These are phyloP conservation scores for Paratilapia polleni DNA, from an alignment of 2,113 vertebrate genomes.

Conservation along the genomic window DNA sequence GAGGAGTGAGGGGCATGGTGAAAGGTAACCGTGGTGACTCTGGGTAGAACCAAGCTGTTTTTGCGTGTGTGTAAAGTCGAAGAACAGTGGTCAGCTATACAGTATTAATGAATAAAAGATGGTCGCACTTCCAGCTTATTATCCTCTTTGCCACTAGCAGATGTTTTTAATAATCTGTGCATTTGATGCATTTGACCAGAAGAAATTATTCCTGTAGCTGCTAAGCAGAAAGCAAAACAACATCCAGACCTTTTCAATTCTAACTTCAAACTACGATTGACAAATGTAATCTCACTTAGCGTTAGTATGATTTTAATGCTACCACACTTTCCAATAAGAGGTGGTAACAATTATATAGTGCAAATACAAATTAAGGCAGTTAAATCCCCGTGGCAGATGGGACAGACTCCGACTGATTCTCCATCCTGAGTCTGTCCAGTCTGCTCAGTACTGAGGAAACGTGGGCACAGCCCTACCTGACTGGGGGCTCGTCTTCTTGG, in stretches of 20 bases:
- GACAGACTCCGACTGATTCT: neutral
- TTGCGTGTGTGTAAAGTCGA: neutral
- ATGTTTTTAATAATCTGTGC: neutral
- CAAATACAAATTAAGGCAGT: neutral
- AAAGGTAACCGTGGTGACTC: neutral
- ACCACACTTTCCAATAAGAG: neutral
- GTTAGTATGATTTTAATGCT: neutral
- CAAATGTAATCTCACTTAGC: neutral
- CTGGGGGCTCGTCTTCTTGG: conserved; percentile 91
- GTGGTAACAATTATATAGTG: neutral
- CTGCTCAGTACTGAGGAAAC: neutral
- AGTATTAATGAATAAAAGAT: neutral
- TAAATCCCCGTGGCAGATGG: neutral
- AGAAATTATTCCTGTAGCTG: too few relatives aligned
- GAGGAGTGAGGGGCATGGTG: neutral
- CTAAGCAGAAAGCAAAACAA: neutral
- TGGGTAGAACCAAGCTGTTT: neutral
- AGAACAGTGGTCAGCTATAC: neutral
- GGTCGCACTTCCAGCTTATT: neutral
- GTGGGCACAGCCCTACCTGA: conserved; percentile 86
- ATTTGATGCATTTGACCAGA: neutral
- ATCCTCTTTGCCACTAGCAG: neutral
- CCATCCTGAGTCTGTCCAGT: neutral
- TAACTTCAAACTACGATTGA: neutral
- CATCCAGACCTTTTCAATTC: neutral